Percentiles rank a stretch among this genome's conserved stretches.
These are phyloP conservation scores for Ceyx cyanopectus DNA, from an alignment of 2,113 vertebrate genomes.

Conservation along the genomic window DNA sequence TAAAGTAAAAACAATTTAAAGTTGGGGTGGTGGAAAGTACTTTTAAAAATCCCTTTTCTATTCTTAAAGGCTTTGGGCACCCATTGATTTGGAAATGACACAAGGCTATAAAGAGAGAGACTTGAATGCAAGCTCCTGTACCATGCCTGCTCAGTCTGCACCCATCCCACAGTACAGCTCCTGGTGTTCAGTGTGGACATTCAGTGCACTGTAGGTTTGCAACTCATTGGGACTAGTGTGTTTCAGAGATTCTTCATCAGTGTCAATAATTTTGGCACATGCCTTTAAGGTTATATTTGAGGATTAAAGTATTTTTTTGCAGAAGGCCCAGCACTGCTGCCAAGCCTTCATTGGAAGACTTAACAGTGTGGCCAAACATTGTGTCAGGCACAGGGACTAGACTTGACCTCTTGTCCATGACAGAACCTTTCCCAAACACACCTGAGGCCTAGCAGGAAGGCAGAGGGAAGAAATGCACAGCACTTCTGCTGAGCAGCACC, in stretches of 20 bases:
- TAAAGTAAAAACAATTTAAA: slow-evolving; percentile 9
- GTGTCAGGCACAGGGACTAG: not conserved
- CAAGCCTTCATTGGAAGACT: not conserved
- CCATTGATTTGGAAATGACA: not conserved
- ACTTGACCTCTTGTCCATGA: not conserved
- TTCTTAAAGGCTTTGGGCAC: not conserved
- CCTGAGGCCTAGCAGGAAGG: not conserved
- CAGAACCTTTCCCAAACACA: not conserved
- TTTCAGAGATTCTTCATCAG: not conserved
- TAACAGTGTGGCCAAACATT: not conserved
- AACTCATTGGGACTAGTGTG: not conserved
- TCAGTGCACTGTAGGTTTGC: not conserved
- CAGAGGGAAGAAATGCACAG: not conserved
- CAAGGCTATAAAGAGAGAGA: not conserved
- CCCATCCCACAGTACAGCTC: not conserved
- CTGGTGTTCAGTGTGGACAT: not conserved
- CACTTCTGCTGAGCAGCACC: not conserved
- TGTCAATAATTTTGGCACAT: not conserved
- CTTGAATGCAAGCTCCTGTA: not conserved
- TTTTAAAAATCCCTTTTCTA: not conserved
- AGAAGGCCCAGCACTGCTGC: not conserved
- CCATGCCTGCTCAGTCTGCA: not conserved
- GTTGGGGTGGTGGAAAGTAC: not conserved
- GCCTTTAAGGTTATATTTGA: not conserved
- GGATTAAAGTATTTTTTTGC: not conserved